A percentile compares a stretch with the other conserved stretches of the same genome.
Conservation (phyloP, 2,113 vertebrate species). For the Poeciliopsis occidentalis region DNA sequence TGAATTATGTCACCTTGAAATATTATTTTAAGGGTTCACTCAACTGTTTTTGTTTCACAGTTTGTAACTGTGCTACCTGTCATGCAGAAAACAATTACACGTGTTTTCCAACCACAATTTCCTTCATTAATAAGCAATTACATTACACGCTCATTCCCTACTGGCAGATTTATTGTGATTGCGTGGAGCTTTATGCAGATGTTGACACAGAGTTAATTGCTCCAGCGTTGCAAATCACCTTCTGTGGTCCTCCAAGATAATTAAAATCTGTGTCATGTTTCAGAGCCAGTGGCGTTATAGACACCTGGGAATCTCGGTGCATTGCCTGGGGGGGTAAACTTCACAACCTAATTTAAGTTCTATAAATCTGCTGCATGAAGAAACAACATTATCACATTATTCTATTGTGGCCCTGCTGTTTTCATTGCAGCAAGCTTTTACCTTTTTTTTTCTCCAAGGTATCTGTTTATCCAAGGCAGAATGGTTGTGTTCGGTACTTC, state of each 20-base stretch:
- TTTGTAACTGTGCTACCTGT: not conserved
- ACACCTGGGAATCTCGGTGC: slow-evolving; percentile 37
- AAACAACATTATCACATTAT: not conserved
- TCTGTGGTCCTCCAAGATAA: slow-evolving; percentile 8
- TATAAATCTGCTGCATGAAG: slow-evolving; percentile 27
- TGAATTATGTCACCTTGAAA: not conserved
- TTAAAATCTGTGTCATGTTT: slow-evolving; percentile 23
- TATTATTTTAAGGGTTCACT: not conserved
- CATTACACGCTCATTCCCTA: slow-evolving; percentile 8
- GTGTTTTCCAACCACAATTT: not conserved
- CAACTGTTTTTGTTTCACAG: not conserved
- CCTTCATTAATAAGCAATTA: not conserved
- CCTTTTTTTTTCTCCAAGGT: not conserved
- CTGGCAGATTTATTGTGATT: slow-evolving; percentile 11
- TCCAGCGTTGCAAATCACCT: slow-evolving; percentile 29
- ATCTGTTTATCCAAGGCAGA: not conserved
- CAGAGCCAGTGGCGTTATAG: slow-evolving; percentile 23
- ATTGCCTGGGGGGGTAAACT: slow-evolving; percentile 25
- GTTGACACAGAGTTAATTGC: slow-evolving; percentile 47
- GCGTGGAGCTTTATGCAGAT: slow-evolving; percentile 26
- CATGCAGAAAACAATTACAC: not conserved
- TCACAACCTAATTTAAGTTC: slow-evolving; percentile 41
- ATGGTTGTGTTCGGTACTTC: not conserved
- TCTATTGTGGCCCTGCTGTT: not conserved
- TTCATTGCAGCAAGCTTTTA: not conserved